phyloP scores from a whole-genome alignment of 53 echinoderm and acorn worm species.

The Hippasteria phrygiana region DNA sequence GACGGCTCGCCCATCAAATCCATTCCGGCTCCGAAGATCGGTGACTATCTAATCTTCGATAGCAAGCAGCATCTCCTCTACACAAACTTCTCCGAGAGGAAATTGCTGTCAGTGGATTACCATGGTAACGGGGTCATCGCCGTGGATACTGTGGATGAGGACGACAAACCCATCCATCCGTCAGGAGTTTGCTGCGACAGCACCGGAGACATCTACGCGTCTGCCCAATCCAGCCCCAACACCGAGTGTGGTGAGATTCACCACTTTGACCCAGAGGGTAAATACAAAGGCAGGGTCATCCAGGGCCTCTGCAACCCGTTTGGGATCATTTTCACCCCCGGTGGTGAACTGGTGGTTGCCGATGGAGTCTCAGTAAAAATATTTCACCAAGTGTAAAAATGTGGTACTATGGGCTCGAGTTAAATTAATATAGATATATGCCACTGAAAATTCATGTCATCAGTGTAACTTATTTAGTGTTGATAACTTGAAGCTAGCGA shows the following conservation, averaged over 20 bases:
- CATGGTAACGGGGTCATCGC: conserved; percentile 24
- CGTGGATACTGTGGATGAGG: conserved; percentile 19
- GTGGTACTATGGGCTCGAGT: background rate
- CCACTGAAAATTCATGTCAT: background rate
- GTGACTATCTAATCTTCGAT: conserved; percentile 33
- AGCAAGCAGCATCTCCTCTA: conserved; percentile 32
- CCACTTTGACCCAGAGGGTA: conserved; percentile 42
- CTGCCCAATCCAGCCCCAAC: conserved; percentile 13
- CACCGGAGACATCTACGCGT: conserved; percentile 28
- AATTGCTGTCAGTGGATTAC: conserved; percentile 17
- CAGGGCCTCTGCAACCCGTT: conserved; percentile 33
- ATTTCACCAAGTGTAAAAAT: conserved; percentile 5
- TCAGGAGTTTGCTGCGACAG: conserved; percentile 31
- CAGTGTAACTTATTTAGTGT: background rate
- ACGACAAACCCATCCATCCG: conserved; percentile 24
- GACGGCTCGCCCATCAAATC: background rate
- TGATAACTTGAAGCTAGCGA: no score
- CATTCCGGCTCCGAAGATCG: conserved; percentile 20
- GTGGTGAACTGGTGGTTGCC: conserved; percentile 24
- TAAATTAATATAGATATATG: background rate
- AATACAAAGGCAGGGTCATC: conserved; percentile 48
- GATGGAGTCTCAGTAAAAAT: conserved; percentile 41
- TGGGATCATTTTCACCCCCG: conserved; percentile 26
- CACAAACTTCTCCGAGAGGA: conserved; percentile 33
- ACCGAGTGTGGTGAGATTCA: conserved; percentile 41